phyloP scores from a whole-genome alignment of 2,888 invertebrate genomes.

The Lochmaea capreae region DNA sequence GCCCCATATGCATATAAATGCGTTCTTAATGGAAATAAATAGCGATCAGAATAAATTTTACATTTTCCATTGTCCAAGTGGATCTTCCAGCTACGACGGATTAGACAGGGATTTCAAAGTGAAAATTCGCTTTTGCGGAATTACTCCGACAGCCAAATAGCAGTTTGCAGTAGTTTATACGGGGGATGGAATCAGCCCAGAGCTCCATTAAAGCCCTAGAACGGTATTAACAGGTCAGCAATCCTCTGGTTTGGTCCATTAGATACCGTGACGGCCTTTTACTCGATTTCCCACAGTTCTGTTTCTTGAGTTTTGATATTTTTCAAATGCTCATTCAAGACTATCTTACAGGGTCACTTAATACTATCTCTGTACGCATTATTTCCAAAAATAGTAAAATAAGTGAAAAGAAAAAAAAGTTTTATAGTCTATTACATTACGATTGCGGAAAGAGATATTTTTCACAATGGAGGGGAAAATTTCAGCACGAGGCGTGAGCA shows the following conservation, averaged over 20 bases:
- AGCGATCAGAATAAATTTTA: constrained; percentile 46
- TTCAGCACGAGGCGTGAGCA: no score
- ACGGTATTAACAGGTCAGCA: constrained; percentile 62
- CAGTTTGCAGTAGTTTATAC: constrained; percentile 53
- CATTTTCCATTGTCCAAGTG: constrained; percentile 44
- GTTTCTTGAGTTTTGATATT: not conserved
- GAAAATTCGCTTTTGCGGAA: constrained; percentile 60
- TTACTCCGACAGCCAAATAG: constrained; percentile 55
- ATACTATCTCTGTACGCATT: no score
- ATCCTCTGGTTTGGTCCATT: constrained; percentile 61
- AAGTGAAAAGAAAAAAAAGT: no score
- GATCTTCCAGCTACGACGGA: constrained; percentile 45
- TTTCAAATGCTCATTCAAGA: not conserved
- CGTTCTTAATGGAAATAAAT: constrained; percentile 52
- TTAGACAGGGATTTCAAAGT: constrained; percentile 57
- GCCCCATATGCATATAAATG: constrained; percentile 47
- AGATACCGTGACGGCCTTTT: constrained; percentile 58
- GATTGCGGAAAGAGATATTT: no score
- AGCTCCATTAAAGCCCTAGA: constrained; percentile 59
- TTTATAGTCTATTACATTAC: no score
- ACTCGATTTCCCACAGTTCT: constrained; percentile 37
- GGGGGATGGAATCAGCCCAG: constrained; percentile 54
- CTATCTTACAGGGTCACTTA: not conserved
- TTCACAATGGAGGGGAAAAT: no score
- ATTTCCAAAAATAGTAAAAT: no score